Conservation (phyloP, 2,113 vertebrate genomes). For the Brienomyrus longianalis region DNA sequence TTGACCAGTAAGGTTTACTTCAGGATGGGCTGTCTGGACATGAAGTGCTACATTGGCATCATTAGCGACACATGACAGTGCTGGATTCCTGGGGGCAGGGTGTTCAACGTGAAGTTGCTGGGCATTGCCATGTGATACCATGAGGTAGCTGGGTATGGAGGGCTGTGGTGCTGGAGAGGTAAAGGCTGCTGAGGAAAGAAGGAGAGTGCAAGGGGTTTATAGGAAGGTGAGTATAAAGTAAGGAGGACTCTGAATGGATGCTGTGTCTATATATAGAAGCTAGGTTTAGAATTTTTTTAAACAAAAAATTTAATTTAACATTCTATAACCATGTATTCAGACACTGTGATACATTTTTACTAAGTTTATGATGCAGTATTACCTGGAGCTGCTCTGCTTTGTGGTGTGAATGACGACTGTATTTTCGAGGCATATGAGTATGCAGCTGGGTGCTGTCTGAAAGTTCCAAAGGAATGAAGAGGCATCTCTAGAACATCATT, state of each 20-base stretch:
- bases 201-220: neutral
- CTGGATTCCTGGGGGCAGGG: neutral
- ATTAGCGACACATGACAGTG: neutral
- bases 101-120: too few species aligned
- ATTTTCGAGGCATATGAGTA: neutral
- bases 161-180: neutral
- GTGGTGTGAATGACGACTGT: neutral
- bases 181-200: neutral
- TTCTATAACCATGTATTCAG: neutral
- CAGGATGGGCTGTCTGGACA: neutral
- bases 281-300: neutral
- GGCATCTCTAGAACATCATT: neutral
- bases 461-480: neutral
- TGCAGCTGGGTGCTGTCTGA: neutral
- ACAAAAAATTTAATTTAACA: neutral
- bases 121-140: neutral
- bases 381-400: neutral
- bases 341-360: neutral
- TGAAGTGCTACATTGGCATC: neutral
- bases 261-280: neutral
- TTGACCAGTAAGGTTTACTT: neutral
- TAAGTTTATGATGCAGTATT: neutral
- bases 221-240: neutral
- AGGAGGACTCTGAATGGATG: neutral
- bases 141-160: neutral